Conservation (phyloP, 2,113 vertebrate species). For the Capricornis sumatraensis region DNA sequence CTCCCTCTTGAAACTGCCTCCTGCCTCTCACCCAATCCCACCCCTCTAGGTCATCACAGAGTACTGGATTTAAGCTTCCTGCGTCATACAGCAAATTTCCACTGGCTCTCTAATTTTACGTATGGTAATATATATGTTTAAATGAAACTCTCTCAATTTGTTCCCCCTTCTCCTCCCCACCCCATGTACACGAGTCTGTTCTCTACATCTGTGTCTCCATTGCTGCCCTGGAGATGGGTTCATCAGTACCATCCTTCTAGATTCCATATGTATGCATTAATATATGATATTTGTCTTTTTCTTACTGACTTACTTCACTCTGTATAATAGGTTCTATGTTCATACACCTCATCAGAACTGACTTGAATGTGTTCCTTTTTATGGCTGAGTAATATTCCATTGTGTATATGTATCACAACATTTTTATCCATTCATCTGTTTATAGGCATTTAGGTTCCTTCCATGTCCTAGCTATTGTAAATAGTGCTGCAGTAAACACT, state of each 20-base stretch:
- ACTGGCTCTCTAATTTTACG: background rate
- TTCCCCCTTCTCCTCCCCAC: background rate
- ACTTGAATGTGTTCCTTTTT: background rate
- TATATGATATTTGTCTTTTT: background rate
- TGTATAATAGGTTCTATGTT: background rate
- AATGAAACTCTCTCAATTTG: background rate
- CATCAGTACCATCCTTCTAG: background rate
- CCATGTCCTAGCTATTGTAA: background rate
- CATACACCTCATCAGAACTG: background rate
- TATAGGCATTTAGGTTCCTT: background rate
- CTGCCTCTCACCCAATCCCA: background rate
- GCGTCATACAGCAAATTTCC: background rate
- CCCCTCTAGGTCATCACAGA: background rate
- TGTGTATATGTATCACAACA: background rate
- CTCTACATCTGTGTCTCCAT: background rate
- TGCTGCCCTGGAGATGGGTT: background rate
- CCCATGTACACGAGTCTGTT: background rate
- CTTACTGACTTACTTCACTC: background rate
- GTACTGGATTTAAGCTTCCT: background rate
- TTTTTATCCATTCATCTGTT: background rate
- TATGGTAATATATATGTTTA: background rate
- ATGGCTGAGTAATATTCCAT: background rate
- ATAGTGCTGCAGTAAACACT: background rate
- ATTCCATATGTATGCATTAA: background rate
- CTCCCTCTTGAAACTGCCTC: background rate